Evolutionary conservation across 2,888 invertebrate species (phyloP), one percentile per base, ranked within the genome.

Genomic region (Lithophane ornitopus): DNA sequence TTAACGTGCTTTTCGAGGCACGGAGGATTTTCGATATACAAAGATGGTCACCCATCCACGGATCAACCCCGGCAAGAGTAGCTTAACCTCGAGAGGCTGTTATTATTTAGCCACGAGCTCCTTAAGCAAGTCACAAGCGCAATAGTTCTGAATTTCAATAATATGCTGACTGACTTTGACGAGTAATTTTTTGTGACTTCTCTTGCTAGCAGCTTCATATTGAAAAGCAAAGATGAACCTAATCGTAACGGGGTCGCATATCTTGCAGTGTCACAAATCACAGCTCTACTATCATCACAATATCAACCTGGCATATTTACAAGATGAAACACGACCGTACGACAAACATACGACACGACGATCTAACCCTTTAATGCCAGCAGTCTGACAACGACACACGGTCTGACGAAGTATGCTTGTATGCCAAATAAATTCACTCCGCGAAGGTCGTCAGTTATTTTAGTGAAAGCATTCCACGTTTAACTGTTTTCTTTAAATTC

Each of bases 391-490:
- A 65, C 82, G 63, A 61, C 28, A 69, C 65, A 76, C 56, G 56
- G 52, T 63, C 56, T 77, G 80, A 71, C 86, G 63, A 78, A 81
- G 68, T 72, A 72, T 85, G 79, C 85, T 88, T 88, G 86, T 61
- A 92, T 89, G 91, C 91, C 91, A 92, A 92, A 92, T 91, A 91
- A 92, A 93, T 91, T 89, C 89, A 87, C 80, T 41, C 69, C 68
- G 74, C 82, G 90, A 93, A 94, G 94, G 93, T 90, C 92, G 82
- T 68, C 76, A 61, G 89, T 89, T 93, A 93, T 93, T 93, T 92
- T 88, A 85, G 91, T 89, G 89, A 90, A 90, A 91, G 89, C 88
- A 80, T 70, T 70, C 70, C 78, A 58, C 68, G 58, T 73, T 70
- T 69, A 70, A 81, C 78, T 68, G 68, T 52, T 46, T 54, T 75